A percentile compares a stretch with the other conserved stretches of the same genome.
phyloP scores from a whole-genome alignment of 2,113 vertebrate species.

The Lamprologus sp. region DNA sequence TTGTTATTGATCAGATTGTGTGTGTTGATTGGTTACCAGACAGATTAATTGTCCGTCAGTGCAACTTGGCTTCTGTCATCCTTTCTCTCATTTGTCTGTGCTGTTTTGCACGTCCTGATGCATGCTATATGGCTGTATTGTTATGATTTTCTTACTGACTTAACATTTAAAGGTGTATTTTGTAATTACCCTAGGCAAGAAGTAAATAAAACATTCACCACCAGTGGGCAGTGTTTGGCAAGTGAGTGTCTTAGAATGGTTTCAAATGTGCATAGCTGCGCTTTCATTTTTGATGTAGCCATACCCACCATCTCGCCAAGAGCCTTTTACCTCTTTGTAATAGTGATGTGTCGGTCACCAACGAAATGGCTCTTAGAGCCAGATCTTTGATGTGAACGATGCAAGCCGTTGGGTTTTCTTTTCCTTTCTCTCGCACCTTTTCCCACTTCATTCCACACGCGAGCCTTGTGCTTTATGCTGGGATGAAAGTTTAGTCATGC shows the following conservation, averaged over 20 bases:
- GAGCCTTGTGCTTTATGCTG: background rate
- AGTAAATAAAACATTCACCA: background rate
- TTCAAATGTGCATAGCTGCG: background rate
- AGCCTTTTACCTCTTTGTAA: background rate
- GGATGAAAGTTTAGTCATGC: fast-evolving
- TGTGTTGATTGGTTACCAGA: background rate
- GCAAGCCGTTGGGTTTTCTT: background rate
- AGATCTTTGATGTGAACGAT: background rate
- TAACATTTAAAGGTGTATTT: background rate
- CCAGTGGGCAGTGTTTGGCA: background rate
- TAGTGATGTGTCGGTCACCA: fast-evolving
- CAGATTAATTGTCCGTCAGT: background rate
- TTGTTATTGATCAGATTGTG: background rate
- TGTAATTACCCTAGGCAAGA: background rate
- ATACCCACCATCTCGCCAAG: background rate
- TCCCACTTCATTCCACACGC: fast-evolving
- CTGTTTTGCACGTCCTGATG: background rate
- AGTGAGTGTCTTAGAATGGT: background rate
- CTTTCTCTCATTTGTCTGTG: background rate
- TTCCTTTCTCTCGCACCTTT: background rate
- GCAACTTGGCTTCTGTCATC: background rate
- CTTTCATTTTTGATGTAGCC: background rate
- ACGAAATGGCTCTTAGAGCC: background rate
- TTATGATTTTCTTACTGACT: background rate
- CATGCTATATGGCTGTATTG: background rate